Base-by-base conservation (phyloP, 2,888 invertebrate genomes). In the Napeogenes sylphis region DNA sequence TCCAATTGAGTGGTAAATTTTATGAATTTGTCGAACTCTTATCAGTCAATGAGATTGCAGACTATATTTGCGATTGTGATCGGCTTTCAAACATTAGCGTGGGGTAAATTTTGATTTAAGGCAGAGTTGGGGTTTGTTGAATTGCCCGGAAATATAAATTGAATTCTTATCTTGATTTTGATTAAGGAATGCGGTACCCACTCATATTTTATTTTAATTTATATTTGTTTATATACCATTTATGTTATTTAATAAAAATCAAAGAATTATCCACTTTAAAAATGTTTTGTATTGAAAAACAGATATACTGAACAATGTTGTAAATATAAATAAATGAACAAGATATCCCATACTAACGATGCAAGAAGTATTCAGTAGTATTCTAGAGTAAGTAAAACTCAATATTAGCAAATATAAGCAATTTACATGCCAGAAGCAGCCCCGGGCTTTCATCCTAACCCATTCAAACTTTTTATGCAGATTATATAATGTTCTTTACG, bases 391-490 rank as follows among this genome's bases (percentile, higher is more conserved):
- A 80, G 80, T 83, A 80, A 78, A 79, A 79, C 83, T 83, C 81
- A 85, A 80, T 83, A 80, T 81, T 78, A 81, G 76, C 77, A 74
- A 73, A 75, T 79, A 83, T 84, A 87, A 85, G 84, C 84, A 81
- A 88, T 88, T 88, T 86, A 82, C 82, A 89, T 87, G 87, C 89
- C 85, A 82, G 82, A 79, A 84, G 85, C 81, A 83, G 79, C 82
- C 76, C 78, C 66, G 77, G 78, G 87, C 88, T 88, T 86, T 89
- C 85, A 87, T 81, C 84, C 83, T 75, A 78, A 82, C 82, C 85
- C 87, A 87, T 88, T 87, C 83, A 80, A 87, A 88, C 85, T 87
- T 88, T 87, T 88, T 89, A 90, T 88, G 89, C 85, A 88, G 87
- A 90, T 89, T 85, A 83, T 81, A 81, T 86, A 85, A 87, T 85